Base-by-base conservation (phyloP, 2,797 vertebrate species). In the Podarcis lilfordi region DNA sequence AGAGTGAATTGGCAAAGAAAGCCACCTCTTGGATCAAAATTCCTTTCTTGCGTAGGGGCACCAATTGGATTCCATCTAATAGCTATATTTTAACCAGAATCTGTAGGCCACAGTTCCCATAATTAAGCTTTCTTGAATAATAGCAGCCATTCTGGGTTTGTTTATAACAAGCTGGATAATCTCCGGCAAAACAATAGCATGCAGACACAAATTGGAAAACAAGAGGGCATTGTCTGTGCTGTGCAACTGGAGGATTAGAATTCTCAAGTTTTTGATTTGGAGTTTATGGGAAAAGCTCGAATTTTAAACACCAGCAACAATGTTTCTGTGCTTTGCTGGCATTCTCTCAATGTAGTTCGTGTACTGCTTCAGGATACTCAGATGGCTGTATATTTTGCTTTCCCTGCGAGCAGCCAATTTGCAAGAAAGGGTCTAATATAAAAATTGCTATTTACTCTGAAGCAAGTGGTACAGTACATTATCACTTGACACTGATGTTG, bases 361-460 rank as follows among this genome's bases (percentile, higher is more conserved):
- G 95, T 90, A 85, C 92, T 89, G 89, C 90, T 95, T 90, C 80
- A 79, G 93, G 92, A 94, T 92, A 93, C 77, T 78, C 21, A 95
- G 92, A 91, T 84, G 92, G 91, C 69, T 92, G 69, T 92, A 88
- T 94, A 95, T 95, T 97, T 94, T 90, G 89, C 91, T 92, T 92
- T 92, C 80, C 55, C 93, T 84, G 84, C 91, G 89, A 95, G 94
- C 11, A 94, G 93, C 92, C 96, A 96, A 96, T 97, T 97, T 97
- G 92, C 88, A 95, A 95, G 95, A 94, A 96, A 95, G 92, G 89
- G 93, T 95, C 94, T 94, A 90, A 97, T 96, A 95, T 91, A 96
- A 96, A 96, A 97, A 96, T 91, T 90, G 95, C 92, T 94, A 93
- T 96, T 96, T 97, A 91, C 95, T 96, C 91, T 93, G 90, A 92